Base-by-base conservation (phyloP, 1,140 invertebrate genomes). In the Nephila pilipes region DNA sequence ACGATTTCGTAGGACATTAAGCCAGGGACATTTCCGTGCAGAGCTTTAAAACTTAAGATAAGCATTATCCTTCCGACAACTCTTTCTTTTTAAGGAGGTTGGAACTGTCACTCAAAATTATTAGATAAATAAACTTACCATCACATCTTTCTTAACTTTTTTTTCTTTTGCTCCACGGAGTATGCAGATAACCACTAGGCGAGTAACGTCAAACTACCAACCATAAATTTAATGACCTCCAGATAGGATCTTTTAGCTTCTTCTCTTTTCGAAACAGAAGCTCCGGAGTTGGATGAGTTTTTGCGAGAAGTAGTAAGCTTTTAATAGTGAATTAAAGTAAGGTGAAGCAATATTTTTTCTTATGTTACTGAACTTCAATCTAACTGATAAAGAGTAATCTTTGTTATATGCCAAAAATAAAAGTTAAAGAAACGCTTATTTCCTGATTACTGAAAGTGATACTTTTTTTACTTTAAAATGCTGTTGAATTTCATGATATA, bases 171-270 rank as follows among this genome's bases (percentile, higher is more conserved):
- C 22, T 25, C n/a, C 6, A 12, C 32, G 58, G 65, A 46, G 46
- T 90, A 29, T 69, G 63, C 36, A 65, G 87, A 88, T 88, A 88
- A 88, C n/a, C 69, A 25, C 55, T 87, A 32, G 22, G 55, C 60
- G 32, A 32, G 20, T 46, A 75, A 89, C 16, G 69, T 55, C 65
- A 12, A 90, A 58, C 65, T 54, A 57, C 88, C 25, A 25, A n/a
- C 75, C 54, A 90, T 90, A 90, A 90, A 90, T 90, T 90, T 79
- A 90, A 90, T 90, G 88, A 57, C 88, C 88, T 79, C 46, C 18
- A 80, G 88, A 90, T 90, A 38, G 54, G 8, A 90, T 90, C 88
- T 25, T 57, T 54, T 16, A 38, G 65, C 46, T 46, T 46, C 46
- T 10, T 25, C 55, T 46, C 60, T 14, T 29, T 69, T 69, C 25